Conservation (phyloP, 64 coral and sea anemone genomes). For the Porites lutea region DNA sequence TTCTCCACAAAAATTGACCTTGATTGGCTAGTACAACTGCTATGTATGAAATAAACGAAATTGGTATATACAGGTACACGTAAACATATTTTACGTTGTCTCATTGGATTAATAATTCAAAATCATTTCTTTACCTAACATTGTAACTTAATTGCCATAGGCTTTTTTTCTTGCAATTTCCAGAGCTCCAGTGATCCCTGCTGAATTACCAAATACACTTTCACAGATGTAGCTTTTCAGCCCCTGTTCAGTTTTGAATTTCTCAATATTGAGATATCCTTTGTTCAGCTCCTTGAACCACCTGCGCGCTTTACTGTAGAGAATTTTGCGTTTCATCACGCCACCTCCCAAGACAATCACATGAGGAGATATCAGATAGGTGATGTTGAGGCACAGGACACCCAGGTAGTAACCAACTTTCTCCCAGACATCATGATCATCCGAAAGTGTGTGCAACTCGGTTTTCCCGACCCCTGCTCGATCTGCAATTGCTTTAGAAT, state of each 20-base stretch:
- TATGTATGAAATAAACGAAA: too few relatives aligned
- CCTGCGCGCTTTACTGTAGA: conserved; percentile 61
- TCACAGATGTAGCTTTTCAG: conserved; percentile 81
- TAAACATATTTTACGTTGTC: too few relatives aligned
- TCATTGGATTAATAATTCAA: too few relatives aligned
- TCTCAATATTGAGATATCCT: conserved; percentile 75
- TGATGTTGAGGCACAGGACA: conserved; percentile 87
- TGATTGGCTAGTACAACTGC: too few relatives aligned
- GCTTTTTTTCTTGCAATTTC: conserved; percentile 53
- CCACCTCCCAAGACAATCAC: conserved; percentile 91
- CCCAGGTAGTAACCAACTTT: conserved; percentile 94
- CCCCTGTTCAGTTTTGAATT: conserved; percentile 82
- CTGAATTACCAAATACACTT: conserved; percentile 72
- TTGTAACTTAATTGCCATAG: neutral
- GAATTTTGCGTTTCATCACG: conserved; percentile 79
- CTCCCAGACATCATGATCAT: conserved; percentile 88
- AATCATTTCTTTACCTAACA: too few relatives aligned
- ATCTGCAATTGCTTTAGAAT: conserved; percentile 82
- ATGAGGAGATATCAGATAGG: conserved; percentile 84
- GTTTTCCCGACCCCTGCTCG: conserved; percentile 58
- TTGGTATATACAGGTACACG: too few relatives aligned
- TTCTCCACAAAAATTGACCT: too few relatives aligned
- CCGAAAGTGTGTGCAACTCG: conserved; percentile 58
- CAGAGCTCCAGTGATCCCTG: conserved; percentile 88
- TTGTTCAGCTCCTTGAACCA: conserved; percentile 82